Evolutionary conservation across 2,888 invertebrate species (phyloP).

Genomic region (Cheilosia vernalis): DNA sequence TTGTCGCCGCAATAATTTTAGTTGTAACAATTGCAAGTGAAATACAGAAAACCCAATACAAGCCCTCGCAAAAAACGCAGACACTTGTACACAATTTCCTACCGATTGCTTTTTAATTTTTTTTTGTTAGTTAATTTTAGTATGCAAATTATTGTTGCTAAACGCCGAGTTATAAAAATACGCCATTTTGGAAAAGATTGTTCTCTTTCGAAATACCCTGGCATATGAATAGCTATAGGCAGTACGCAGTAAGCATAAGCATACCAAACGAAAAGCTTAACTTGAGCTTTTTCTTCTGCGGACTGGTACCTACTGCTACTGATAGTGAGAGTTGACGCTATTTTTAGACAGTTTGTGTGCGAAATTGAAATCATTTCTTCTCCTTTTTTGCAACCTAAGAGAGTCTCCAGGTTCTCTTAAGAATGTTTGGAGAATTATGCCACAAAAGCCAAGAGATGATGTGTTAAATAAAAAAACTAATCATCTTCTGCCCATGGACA

Average conservation of each 20-base stretch:
- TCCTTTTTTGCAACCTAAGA: slow-evolving; percentile 5
- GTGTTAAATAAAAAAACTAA: too few relatives aligned
- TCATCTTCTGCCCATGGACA: not conserved
- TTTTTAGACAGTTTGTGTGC: slow-evolving; percentile 16
- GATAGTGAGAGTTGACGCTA: slow-evolving; percentile 1
- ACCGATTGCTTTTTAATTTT: not conserved
- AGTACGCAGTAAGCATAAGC: too few relatives aligned
- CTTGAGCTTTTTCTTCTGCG: not conserved
- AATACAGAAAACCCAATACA: too few relatives aligned
- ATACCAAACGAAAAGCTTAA: not conserved
- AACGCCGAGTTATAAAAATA: slow-evolving; percentile 41
- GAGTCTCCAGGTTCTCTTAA: slow-evolving; percentile 30
- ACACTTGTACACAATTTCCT: not conserved
- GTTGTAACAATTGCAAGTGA: too few relatives aligned
- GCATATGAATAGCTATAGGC: too few relatives aligned
- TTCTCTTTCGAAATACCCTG: not conserved
- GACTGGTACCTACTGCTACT: too few relatives aligned
- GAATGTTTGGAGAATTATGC: not conserved
- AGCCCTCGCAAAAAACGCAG: not conserved
- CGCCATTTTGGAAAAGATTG: slow-evolving; percentile 48
- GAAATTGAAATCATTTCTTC: slow-evolving; percentile 2
- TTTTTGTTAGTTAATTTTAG: not conserved
- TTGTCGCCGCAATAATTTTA: too few relatives aligned
- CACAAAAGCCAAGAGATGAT: not conserved
- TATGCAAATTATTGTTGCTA: slow-evolving; percentile 31